These are phyloP conservation scores for Mustelus asterias DNA, from an alignment of 2,113 vertebrate genomes.

Conservation along the genomic window DNA sequence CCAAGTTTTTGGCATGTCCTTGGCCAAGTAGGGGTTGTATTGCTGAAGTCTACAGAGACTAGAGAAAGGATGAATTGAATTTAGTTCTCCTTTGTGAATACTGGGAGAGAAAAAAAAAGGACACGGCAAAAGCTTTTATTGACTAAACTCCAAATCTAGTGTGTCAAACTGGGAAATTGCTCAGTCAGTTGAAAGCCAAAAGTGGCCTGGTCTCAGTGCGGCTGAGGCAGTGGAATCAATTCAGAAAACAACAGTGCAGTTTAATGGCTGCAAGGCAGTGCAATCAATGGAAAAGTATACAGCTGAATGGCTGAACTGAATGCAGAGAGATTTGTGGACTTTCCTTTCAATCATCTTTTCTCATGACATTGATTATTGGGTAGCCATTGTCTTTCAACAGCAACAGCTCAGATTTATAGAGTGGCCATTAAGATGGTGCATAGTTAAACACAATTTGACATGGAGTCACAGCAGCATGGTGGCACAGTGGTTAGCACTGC, in stretches of 20 bases:
- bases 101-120: conserved; percentile 55
- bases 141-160: conserved; percentile 67
- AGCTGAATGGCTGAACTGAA: not conserved
- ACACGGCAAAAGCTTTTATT: conserved; percentile 68
- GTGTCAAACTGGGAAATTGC: conserved; percentile 69
- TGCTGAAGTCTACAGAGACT: conserved; percentile 60
- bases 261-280: not conserved
- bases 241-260: conserved; percentile 52
- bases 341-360: not conserved
- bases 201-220: conserved; percentile 52
- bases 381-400: not conserved
- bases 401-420: not conserved
- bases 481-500: too few relatives aligned
- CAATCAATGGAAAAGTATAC: not conserved
- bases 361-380: not conserved
- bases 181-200: conserved; percentile 68
- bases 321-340: not conserved
- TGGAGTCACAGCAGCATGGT: not conserved
- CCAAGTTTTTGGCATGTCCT: conserved; percentile 58
- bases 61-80: conserved; percentile 69
- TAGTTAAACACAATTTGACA: not conserved
- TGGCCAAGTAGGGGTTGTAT: conserved; percentile 53
- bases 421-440: not conserved
- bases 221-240: conserved; percentile 66
- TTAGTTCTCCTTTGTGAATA: conserved; percentile 62